Percentiles rank a stretch among this genome's conserved stretches.
Evolutionary conservation across 2,113 vertebrate species (phyloP).

Genomic region (Chloropsis cyanopogon): DNA sequence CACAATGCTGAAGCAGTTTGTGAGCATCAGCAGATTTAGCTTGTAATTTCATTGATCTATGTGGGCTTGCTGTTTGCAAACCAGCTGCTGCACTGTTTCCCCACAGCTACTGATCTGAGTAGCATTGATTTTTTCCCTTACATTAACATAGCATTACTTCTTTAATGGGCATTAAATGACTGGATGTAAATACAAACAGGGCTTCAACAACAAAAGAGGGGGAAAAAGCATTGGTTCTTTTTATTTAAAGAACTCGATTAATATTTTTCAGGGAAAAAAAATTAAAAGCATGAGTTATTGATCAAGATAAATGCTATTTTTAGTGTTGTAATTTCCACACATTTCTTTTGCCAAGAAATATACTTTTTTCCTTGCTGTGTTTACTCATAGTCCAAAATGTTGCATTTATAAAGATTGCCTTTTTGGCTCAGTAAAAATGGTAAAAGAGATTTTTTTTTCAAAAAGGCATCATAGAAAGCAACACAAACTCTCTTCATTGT

Average conservation of each 20-base stretch:
- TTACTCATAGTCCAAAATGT: constrained; percentile 53
- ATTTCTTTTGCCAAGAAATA: constrained; percentile 53
- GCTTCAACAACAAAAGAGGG: constrained; percentile 69
- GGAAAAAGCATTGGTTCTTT: constrained; percentile 46
- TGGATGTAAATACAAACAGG: constrained; percentile 85
- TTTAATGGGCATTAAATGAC: constrained; percentile 89
- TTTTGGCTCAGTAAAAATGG: constrained; percentile 44
- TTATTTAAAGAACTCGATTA: constrained; percentile 73
- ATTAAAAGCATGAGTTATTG: constrained; percentile 73
- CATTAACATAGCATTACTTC: constrained; percentile 90
- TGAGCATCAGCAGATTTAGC: constrained; percentile 88
- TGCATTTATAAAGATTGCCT: constrained; percentile 45
- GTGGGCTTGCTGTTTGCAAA: constrained; percentile 84
- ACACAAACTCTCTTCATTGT: neutral
- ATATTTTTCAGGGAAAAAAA: constrained; percentile 69
- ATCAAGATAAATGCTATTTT: constrained; percentile 71
- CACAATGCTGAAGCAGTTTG: constrained; percentile 78
- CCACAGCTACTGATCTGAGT: constrained; percentile 87
- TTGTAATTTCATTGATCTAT: constrained; percentile 89
- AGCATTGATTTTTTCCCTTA: constrained; percentile 87
- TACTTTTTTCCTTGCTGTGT: constrained; percentile 45
- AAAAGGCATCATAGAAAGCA: constrained; percentile 21
- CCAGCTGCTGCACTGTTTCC: constrained; percentile 83
- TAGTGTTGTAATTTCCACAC: constrained; percentile 54
- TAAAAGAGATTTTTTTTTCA: constrained; percentile 4